Conservation (phyloP, 2,797 vertebrate species). For the Eulemur rubriventer region DNA sequence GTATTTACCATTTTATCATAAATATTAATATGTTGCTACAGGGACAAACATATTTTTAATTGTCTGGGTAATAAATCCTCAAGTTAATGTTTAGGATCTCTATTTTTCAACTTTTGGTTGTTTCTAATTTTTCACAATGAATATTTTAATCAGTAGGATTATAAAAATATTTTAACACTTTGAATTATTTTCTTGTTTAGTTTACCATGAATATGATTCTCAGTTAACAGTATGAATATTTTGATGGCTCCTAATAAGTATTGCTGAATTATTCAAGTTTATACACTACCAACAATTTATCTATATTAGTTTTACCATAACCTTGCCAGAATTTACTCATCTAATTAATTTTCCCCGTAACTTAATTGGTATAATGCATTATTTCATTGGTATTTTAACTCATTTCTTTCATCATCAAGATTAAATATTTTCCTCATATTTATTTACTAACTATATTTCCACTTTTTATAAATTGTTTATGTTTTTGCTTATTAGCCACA, state of each 20-base stretch:
- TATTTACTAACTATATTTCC: not conserved
- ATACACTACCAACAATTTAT: not conserved
- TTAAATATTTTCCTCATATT: constrained; percentile 14
- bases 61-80: not conserved
- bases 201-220: not conserved
- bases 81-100: not conserved
- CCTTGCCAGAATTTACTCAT: not conserved
- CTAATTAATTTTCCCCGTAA: not conserved
- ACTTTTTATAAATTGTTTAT: not conserved
- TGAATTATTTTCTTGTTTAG: not conserved
- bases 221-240: not conserved
- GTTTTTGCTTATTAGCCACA: constrained; percentile 1
- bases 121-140: constrained; percentile 13
- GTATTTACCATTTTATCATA: not conserved
- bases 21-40: not conserved
- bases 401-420: not conserved
- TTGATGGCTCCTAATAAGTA: not conserved
- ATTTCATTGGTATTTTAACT: not conserved
- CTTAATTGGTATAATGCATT: not conserved
- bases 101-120: not conserved
- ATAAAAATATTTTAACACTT: not conserved
- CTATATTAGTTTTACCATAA: not conserved
- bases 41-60: not conserved
- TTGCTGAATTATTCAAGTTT: not conserved
- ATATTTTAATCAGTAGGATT: not conserved